These are phyloP conservation scores for Drosophila monieri DNA, from an alignment of 2,888 invertebrate species.

Conservation along the genomic window DNA sequence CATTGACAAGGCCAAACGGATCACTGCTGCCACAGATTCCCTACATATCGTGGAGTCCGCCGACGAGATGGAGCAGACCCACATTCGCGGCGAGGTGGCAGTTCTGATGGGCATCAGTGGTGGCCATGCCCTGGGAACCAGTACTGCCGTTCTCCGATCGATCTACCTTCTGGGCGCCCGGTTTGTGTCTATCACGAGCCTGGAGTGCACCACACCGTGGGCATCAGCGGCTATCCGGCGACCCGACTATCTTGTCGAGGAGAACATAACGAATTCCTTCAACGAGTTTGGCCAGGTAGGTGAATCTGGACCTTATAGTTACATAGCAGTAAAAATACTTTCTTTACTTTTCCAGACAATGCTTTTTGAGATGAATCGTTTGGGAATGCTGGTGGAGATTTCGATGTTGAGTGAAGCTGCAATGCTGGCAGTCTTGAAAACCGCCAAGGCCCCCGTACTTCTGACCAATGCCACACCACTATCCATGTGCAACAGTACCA, in stretches of 20 bases:
- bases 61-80: slow-evolving; percentile 86
- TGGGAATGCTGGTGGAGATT: slow-evolving; percentile 89
- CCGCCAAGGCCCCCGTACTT: slow-evolving; percentile 87
- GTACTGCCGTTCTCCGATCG: slow-evolving; percentile 87
- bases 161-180: slow-evolving; percentile 88
- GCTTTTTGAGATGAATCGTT: slow-evolving; percentile 88
- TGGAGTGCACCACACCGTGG: slow-evolving; percentile 89
- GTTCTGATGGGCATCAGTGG: slow-evolving; percentile 88
- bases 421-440: slow-evolving; percentile 86
- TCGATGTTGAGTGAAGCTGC: slow-evolving; percentile 87
- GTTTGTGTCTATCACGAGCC: slow-evolving; percentile 88
- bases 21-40: slow-evolving; percentile 85
- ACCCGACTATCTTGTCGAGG: slow-evolving; percentile 81
- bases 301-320: neutral
- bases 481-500: slow-evolving; percentile 87
- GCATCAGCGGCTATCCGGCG: slow-evolving; percentile 82
- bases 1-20: slow-evolving; percentile 87
- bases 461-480: slow-evolving; percentile 88
- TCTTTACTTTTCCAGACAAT: slow-evolving; percentile 84
- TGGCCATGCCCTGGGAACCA: slow-evolving; percentile 88
- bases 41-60: slow-evolving; percentile 86
- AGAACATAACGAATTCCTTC: slow-evolving; percentile 82
- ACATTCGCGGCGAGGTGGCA: slow-evolving; percentile 86
- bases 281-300: slow-evolving; percentile 84
- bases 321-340: neutral